Conservation (phyloP, 1,140 invertebrate species). For the Drosophila repletoides region DNA sequence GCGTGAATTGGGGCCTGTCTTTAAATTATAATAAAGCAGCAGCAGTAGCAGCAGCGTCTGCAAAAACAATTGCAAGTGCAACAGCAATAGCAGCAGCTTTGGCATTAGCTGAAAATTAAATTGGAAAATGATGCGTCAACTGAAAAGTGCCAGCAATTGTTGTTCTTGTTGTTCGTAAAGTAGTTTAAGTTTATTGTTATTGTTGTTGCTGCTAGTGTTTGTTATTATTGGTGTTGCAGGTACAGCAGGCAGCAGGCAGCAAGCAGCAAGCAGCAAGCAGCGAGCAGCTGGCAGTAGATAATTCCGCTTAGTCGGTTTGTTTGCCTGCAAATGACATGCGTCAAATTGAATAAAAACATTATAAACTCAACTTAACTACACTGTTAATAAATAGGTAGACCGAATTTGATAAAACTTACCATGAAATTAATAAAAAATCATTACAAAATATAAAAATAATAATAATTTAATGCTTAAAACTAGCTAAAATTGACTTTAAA, state of each 20-base stretch:
- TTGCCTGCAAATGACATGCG: slow-evolving; percentile 38
- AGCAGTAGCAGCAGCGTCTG: background rate
- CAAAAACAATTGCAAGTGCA: background rate
- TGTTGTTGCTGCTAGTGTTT: background rate
- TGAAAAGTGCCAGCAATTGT: slow-evolving; percentile 31
- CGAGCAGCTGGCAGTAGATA: slow-evolving; percentile 13
- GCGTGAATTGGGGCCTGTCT: slow-evolving; percentile 14
- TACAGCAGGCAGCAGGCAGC: no score
- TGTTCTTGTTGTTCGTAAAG: slow-evolving; percentile 6
- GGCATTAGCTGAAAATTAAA: slow-evolving; percentile 64
- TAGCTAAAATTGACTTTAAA: no score
- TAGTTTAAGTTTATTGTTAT: slow-evolving; percentile 2
- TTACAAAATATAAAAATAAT: no score
- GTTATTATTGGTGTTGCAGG: background rate
- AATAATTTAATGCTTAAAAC: no score
- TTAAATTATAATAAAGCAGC: slow-evolving; percentile 63
- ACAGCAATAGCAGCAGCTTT: slow-evolving; percentile 6
- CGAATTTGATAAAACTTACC: no score
- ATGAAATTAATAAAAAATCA: no score
- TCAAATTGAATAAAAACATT: slow-evolving; percentile 52
- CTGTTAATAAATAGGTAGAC: no score
- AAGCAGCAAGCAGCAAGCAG: no score
- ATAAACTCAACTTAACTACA: slow-evolving; percentile 8
- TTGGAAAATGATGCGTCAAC: slow-evolving; percentile 48
- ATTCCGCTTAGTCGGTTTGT: background rate